Evolutionary conservation across 2,113 vertebrate genomes (phyloP), one percentile per base, ranked within the genome.

Genomic region (Hippolais icterina): DNA sequence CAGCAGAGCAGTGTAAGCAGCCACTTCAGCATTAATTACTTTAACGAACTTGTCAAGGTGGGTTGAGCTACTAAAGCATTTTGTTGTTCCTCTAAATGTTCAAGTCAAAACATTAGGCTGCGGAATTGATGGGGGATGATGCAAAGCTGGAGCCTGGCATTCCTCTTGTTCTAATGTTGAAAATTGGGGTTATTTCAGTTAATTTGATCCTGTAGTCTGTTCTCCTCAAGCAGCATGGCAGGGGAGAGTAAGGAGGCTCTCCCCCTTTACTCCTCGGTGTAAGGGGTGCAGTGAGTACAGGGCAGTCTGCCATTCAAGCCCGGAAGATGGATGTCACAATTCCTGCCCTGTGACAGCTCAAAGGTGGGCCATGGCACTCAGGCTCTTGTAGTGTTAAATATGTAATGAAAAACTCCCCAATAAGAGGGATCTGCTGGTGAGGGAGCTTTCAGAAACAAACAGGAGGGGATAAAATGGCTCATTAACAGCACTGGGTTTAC

Each of bases 31-130:
- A 66, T 54, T 89, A 91, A 94, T 97, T 96, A 82, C 94, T 91
- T 94, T 88, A 94, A 96, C 95, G 87, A 97, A 96, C 65, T 96
- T 94, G 74, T 16, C 68, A 70, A 93, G 85, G 68, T 94, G 77
- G 79, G 56, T 69, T 95, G 89, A 89, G 89, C 80, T 93, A 8
- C 77, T 65, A 11, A 85, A 94, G 86, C 63, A 46, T 90, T 87
- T 93, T 96, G 72, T 70, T 89, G 74, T 70, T 92, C 15, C 68
- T 96, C 19, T 91, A 79, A 47, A 78, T 70, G 91, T 92, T 77
- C 19, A 68, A 87, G 75, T 90, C 68, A 90, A 76, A 94, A 94
- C 76, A 93, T 39, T 42, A 77, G n/a, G 19, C 19, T 42, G 63
- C 2, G 4, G 52, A 52, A 78, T 75, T 1, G 1, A 25, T 93